Conservation (phyloP, 2,797 vertebrate genomes). For the Chiloscyllium punctatum region DNA sequence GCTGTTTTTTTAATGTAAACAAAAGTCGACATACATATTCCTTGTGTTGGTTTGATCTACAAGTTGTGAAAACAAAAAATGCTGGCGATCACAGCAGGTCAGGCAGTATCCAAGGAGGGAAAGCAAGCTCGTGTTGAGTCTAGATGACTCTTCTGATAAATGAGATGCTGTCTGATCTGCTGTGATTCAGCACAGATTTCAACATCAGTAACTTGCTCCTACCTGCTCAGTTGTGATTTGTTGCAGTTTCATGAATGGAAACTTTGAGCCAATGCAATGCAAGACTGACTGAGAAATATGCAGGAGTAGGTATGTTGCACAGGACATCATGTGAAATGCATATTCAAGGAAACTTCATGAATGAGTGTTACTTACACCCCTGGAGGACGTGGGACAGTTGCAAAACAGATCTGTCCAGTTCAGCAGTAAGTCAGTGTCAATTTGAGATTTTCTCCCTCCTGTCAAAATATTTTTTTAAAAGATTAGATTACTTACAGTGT, state of each 20-base stretch:
- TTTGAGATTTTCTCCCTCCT: slow-evolving; percentile 42
- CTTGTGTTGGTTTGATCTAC: background rate
- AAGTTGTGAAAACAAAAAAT: too few species aligned
- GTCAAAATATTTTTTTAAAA: slow-evolving; percentile 19
- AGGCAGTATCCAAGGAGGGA: too few species aligned
- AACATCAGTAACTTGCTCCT: background rate
- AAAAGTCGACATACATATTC: background rate
- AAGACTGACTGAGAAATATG: background rate
- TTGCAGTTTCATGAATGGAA: background rate
- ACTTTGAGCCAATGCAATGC: background rate
- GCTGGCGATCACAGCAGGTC: too few species aligned
- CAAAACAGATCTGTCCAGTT: slow-evolving; percentile 37
- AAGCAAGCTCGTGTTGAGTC: too few species aligned
- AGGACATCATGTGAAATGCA: background rate
- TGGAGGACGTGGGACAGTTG: background rate
- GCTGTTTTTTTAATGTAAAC: background rate
- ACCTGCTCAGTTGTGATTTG: background rate
- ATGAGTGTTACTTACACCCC: background rate
- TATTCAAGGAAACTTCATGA: background rate
- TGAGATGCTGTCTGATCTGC: too few species aligned
- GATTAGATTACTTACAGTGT: too few species aligned
- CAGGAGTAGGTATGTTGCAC: background rate
- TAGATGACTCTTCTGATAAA: too few species aligned
- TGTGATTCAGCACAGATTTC: too few species aligned
- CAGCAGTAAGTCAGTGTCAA: slow-evolving; percentile 39